Base-by-base conservation (phyloP, 1,140 invertebrate species). In the Orchestia grillus region DNA sequence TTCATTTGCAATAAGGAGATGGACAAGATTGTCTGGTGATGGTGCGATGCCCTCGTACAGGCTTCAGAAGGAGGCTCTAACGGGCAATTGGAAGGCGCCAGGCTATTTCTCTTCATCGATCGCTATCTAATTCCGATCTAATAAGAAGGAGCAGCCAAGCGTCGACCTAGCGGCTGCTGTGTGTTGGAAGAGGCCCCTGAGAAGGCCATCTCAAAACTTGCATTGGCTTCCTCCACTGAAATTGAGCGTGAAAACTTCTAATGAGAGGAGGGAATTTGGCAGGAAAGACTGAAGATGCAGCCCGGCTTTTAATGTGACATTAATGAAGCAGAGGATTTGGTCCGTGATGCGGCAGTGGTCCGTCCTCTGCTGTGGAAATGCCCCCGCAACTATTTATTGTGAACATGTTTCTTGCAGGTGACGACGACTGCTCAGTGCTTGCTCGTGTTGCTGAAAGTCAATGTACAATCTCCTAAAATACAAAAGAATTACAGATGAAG, bases 61-160 rank as follows among this genome's bases (percentile, higher is more conserved):
- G 88, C 88, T 41, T 91, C 41, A 91, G 36, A 77, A 91, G 44
- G 92, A 94, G 92, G 40, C 92, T 94, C 92, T 94, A 94, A 94
- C 92, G 92, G 43, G 92, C 92, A 45, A 94, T 94, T 94, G 43
- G 11, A 94, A 44, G 43, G 92, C 92, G 44, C 88, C 88, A 44
- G 41, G 88, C 92, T 94, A 94, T 94, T n/a, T 94, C 44, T 94
- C 92, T 45, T 94, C 92, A 44, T 45, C 43, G 92, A 94, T 94
- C 92, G 92, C 43, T 94, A 94, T 94, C 92, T 94, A 94, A 94
- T 94, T 94, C 92, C 92, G 92, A 47, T 94, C 92, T 94, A 94
- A 94, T 94, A 94, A 94, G 92, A 45, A 94, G 92, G 40, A 45
- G 92, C 92, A 47, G 92, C 44, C 43, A 47, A 44, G 92, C 92